phyloP scores from a whole-genome alignment of 2,113 vertebrate genomes.

The Sapayoa aenigma region DNA sequence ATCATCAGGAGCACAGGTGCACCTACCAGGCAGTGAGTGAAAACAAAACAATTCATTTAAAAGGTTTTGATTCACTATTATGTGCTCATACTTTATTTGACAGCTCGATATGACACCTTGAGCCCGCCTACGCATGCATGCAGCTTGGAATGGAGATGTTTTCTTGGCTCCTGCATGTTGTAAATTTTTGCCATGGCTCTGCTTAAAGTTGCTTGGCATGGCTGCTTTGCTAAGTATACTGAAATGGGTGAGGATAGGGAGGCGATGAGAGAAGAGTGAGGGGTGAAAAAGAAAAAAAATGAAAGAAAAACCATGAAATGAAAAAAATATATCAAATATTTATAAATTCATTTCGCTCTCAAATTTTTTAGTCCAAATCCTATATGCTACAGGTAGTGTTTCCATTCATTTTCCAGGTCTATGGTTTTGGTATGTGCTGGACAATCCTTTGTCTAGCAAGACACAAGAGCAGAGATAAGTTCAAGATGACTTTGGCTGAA shows the following conservation, averaged over 20 bases:
- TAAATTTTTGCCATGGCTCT: neutral
- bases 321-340: neutral
- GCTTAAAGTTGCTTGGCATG: neutral
- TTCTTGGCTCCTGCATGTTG: neutral
- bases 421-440: neutral
- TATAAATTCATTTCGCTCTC: neutral
- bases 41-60: constrained; percentile 43
- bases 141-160: constrained; percentile 5
- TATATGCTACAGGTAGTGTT: neutral
- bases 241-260: neutral
- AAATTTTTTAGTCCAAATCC: neutral
- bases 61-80: constrained; percentile 36
- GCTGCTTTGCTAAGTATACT: neutral
- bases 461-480: fast-evolving
- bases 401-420: neutral
- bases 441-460: neutral
- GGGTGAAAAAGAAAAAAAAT: neutral
- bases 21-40: neutral
- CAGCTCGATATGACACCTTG: neutral
- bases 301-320: neutral
- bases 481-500: neutral
- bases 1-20: constrained; percentile 51
- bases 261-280: neutral
- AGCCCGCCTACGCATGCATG: neutral
- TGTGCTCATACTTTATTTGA: neutral